Evolutionary conservation across 2,797 vertebrate genomes (phyloP).

Genomic region (Chelon labrosus): DNA sequence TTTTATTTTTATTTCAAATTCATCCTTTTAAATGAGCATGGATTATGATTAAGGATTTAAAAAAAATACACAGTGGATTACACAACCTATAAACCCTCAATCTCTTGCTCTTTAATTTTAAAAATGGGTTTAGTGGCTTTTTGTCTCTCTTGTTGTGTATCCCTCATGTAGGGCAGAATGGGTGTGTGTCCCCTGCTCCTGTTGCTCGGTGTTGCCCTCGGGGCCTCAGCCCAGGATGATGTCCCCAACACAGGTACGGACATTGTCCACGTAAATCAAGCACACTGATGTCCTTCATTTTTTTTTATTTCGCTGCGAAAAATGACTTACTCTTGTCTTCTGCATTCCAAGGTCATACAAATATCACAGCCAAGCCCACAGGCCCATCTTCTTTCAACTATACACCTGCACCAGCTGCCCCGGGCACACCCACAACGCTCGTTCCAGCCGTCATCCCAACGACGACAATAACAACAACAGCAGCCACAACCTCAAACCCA

Average conservation of each 20-base stretch:
- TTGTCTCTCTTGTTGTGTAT: conserved; percentile 13
- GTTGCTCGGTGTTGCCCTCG: conserved; percentile 77
- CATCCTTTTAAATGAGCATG: conserved; percentile 21
- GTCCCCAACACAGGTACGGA: conserved; percentile 67
- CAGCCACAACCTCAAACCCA: conserved; percentile 12
- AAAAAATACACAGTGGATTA: conserved; percentile 24
- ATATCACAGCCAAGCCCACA: conserved; percentile 60
- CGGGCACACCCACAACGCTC: conserved; percentile 27
- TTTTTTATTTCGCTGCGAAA: too few relatives aligned
- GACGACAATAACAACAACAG: conserved; percentile 10
- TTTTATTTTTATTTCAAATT: conserved; percentile 24
- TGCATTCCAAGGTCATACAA: conserved; percentile 60
- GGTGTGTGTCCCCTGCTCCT: conserved; percentile 87
- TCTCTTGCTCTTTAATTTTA: conserved; percentile 19
- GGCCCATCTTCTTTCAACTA: conserved; percentile 46
- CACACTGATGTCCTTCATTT: neutral
- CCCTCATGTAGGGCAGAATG: conserved; percentile 84
- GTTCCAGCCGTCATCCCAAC: conserved; percentile 6
- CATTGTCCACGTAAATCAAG: neutral
- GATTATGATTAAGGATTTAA: conserved; percentile 36
- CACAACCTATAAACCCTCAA: conserved; percentile 13
- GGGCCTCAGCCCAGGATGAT: conserved; percentile 74
- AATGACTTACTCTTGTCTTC: conserved; percentile 11
- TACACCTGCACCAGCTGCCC: conserved; percentile 7
- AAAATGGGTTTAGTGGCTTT: neutral